Base-by-base conservation (phyloP, 2,113 vertebrate species). In the Laticauda laticaudata region DNA sequence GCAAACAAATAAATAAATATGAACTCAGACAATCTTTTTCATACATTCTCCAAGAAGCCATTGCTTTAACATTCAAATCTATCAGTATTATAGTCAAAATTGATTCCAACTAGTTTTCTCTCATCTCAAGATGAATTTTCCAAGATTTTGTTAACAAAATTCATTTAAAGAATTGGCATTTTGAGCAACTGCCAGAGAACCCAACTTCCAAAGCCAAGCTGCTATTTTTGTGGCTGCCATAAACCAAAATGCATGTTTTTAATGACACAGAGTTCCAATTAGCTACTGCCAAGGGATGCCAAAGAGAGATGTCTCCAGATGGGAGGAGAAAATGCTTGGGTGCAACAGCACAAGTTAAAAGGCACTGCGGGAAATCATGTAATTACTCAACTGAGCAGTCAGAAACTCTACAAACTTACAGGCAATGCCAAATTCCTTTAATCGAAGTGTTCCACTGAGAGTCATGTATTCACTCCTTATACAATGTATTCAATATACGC, bases 401-500 rank as follows among this genome's bases (percentile, higher is more conserved):
- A 90, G 45, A 87, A 56, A 56, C 87, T 24, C 55, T 88, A 89
- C 59, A 90, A 59, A n/a, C 39, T 34, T 43, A 81, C 61, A 90
- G 24, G 57, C 56, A 64, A 15, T 48, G 54, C 86, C 56, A 87
- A 59, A 86, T 90, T 61, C 34, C 39, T 56, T 45, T 61, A 61
- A 24, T 59, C 57, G 7, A 15, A n/a, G 56, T 26, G 48, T 90
- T 92, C 81, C 61, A 81, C 26, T 39, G 14, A 61, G 48, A 10
- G n/a, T 48, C 57, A 86, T 59, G 23, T 29, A 48, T 43, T 81
- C 75, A 81, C 34, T 9, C 75, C 75, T 53, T 86, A 90, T 64
- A 64, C 89, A 87, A 64, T 61, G 69, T 93, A 86, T 86, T 29
- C 69, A 29, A 24, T 92, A 89, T 81, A 88, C n/a, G 34, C 59